A percentile compares a stretch with the other conserved stretches of the same genome.
Evolutionary conservation across 2,797 vertebrate genomes (phyloP).

Genomic region (Gallirallus australis): DNA sequence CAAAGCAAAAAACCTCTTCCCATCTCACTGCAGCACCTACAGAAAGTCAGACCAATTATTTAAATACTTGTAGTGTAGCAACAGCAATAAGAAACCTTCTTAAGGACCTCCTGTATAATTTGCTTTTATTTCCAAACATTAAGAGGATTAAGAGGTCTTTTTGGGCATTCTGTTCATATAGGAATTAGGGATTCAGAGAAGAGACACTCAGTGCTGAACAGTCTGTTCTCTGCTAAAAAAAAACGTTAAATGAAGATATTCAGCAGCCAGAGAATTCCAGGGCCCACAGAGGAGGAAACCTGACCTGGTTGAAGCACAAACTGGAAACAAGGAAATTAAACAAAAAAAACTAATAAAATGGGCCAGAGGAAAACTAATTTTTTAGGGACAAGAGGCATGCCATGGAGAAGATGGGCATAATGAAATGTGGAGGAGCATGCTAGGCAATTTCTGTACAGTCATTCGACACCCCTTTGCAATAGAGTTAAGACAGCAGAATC

Average conservation of each 20-base stretch:
- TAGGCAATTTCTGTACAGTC: background rate
- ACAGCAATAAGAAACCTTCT: background rate
- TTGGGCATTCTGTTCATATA: background rate
- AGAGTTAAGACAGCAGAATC: background rate
- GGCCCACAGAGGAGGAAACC: background rate
- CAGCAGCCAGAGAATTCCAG: background rate
- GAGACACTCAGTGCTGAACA: background rate
- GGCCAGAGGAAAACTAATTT: background rate
- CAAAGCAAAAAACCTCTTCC: background rate
- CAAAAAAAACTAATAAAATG: background rate
- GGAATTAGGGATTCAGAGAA: background rate
- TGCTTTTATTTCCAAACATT: background rate
- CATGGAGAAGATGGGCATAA: background rate
- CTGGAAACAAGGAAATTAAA: background rate
- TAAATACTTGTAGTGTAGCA: background rate
- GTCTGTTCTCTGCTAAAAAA: background rate
- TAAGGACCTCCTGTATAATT: background rate
- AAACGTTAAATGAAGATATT: background rate
- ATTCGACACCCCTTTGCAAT: background rate
- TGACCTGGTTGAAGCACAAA: background rate
- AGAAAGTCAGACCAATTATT: background rate
- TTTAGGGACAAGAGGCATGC: background rate
- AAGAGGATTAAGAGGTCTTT: background rate
- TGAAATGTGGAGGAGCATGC: rapidly evolving
- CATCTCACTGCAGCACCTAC: background rate